Evolutionary conservation across 2,113 vertebrate species (phyloP).

Genomic region (Telmatochromis brichardi): DNA sequence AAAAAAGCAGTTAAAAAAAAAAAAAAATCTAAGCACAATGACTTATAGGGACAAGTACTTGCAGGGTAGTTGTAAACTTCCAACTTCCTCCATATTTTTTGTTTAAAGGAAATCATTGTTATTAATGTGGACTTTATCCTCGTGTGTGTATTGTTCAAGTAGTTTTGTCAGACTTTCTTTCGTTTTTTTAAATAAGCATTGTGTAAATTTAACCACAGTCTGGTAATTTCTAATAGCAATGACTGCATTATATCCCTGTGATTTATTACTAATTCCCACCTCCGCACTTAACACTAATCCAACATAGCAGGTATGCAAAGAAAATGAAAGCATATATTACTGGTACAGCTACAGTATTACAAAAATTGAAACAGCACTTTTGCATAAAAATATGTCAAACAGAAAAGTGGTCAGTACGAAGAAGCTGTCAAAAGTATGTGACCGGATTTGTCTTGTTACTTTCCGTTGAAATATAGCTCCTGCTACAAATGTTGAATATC

Average conservation of each 20-base stretch:
- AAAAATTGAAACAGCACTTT: background rate
- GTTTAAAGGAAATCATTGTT: background rate
- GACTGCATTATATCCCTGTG: background rate
- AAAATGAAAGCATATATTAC: background rate
- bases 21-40: background rate
- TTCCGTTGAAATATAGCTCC: background rate
- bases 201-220: background rate
- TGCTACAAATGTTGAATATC: background rate
- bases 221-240: background rate
- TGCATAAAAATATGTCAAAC: background rate
- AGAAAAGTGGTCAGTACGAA: background rate
- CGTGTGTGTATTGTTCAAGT: background rate
- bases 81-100: background rate
- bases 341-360: background rate
- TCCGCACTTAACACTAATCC: background rate
- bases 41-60: background rate
- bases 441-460: background rate
- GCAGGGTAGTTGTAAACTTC: background rate
- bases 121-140: background rate
- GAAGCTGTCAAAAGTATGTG: fast-evolving
- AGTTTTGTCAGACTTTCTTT: background rate
- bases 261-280: background rate
- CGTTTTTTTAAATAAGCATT: background rate
- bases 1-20: background rate
- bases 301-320: background rate